Conservation (phyloP, 2,113 vertebrate genomes). For the Dasyornis broadbenti region DNA sequence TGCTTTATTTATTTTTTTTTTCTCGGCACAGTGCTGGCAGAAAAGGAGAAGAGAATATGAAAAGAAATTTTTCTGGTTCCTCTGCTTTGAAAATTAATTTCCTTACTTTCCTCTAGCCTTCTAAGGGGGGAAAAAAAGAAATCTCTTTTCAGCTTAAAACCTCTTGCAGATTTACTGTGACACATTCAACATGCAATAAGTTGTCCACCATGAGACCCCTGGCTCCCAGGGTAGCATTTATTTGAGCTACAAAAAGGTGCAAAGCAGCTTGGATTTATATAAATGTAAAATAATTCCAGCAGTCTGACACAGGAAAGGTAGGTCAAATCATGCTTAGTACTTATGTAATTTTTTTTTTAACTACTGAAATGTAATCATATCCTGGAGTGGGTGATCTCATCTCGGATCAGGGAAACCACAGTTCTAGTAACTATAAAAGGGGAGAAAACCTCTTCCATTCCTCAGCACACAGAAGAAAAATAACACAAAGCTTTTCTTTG, state of each 20-base stretch:
- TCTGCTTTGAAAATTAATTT: slow-evolving; percentile 9
- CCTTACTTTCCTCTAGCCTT: neutral
- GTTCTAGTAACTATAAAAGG: slow-evolving; percentile 28
- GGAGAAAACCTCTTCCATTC: neutral
- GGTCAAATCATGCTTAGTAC: slow-evolving; percentile 53
- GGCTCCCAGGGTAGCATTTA: slow-evolving; percentile 20
- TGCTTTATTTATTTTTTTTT: neutral
- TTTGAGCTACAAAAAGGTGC: neutral
- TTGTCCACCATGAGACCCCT: slow-evolving; percentile 30
- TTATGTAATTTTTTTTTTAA: slow-evolving; percentile 57
- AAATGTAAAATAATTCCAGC: slow-evolving; percentile 30
- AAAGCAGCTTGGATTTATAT: slow-evolving; percentile 28
- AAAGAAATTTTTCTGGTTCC: neutral
- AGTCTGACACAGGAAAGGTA: slow-evolving; percentile 32
- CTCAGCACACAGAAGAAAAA: slow-evolving; percentile 22
- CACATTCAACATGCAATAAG: slow-evolving; percentile 21
- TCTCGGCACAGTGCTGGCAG: neutral
- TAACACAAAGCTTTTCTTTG: slow-evolving; percentile 55
- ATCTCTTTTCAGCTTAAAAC: neutral
- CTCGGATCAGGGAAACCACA: slow-evolving; percentile 19
- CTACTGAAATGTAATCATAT: slow-evolving; percentile 54
- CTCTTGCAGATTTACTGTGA: slow-evolving; percentile 14
- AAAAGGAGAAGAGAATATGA: neutral
- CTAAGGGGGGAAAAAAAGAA: neutral
- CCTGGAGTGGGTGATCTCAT: slow-evolving; percentile 58